Conservation (phyloP, 2,113 vertebrate species). For the Oreotrochilus melanogaster region DNA sequence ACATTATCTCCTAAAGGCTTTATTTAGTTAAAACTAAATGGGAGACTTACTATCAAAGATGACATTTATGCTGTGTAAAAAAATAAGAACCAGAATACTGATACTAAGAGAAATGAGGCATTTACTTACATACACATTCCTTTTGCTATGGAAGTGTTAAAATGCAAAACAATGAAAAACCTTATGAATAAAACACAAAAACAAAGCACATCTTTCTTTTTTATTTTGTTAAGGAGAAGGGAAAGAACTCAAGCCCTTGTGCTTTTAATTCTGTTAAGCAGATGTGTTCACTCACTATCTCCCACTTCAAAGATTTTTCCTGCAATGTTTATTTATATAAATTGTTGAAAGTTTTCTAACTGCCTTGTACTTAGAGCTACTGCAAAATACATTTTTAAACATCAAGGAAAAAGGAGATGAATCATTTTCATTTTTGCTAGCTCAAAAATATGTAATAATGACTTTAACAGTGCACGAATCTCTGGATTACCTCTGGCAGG, state of each 20-base stretch:
- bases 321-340: slow-evolving; percentile 32
- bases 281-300: slow-evolving; percentile 48
- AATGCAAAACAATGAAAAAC: background rate
- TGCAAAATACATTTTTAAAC: slow-evolving; percentile 63
- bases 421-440: slow-evolving; percentile 27
- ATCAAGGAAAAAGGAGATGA: slow-evolving; percentile 61
- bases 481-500: slow-evolving; percentile 58
- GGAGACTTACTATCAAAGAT: background rate
- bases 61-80: background rate
- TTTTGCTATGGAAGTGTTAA: background rate
- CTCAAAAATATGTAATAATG: slow-evolving; percentile 60
- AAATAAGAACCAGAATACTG: background rate
- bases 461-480: slow-evolving; percentile 59
- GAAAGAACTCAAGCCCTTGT: slow-evolving; percentile 22
- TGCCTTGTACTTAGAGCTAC: slow-evolving; percentile 44
- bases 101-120: background rate
- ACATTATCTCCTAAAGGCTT: background rate
- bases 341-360: slow-evolving; percentile 25
- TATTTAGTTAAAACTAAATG: background rate
- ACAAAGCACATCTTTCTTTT: background rate
- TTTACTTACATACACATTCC: background rate
- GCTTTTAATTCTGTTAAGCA: slow-evolving; percentile 38
- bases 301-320: slow-evolving; percentile 53
- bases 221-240: background rate
- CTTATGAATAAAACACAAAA: background rate